phyloP scores from a whole-genome alignment of 2,888 invertebrate genomes.

The Ennomos erosarius region DNA sequence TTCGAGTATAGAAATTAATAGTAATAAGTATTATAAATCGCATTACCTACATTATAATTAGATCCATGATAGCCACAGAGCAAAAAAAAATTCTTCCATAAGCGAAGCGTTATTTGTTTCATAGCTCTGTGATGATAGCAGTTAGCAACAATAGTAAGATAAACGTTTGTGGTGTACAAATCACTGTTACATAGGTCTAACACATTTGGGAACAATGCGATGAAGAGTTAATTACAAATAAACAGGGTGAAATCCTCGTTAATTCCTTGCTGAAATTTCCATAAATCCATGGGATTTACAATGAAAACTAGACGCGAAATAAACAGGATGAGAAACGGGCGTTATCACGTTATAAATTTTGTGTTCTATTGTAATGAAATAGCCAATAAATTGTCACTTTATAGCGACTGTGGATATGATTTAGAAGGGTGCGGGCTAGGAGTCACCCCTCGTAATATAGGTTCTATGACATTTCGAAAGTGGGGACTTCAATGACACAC shows the following conservation, averaged over 20 bases:
- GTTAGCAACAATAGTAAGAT: no score
- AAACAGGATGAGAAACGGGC: conserved; percentile 63
- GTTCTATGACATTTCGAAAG: conserved; percentile 33
- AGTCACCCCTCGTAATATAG: conserved; percentile 55
- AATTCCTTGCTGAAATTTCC: conserved; percentile 35
- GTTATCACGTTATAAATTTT: conserved; percentile 82
- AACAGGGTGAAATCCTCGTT: conserved; percentile 24
- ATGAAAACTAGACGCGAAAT: conserved; percentile 57
- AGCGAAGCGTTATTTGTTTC: no score
- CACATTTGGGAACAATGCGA: not conserved
- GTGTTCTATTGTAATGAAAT: conserved; percentile 71
- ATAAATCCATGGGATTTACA: conserved; percentile 56
- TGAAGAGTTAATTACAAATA: conserved; percentile 22
- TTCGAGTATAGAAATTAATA: no score
- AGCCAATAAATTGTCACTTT: conserved; percentile 80
- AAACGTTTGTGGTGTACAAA: no score
- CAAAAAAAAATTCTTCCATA: no score
- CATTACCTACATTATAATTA: no score
- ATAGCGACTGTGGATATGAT: conserved; percentile 47
- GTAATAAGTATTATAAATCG: no score
- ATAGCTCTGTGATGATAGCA: no score
- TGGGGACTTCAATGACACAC: conserved; percentile 31
- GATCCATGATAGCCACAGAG: no score
- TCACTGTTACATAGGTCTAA: no score
- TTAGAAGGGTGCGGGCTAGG: conserved; percentile 50